Evolutionary conservation across 2,113 vertebrate genomes (phyloP).

Genomic region (Megalops atlanticus): DNA sequence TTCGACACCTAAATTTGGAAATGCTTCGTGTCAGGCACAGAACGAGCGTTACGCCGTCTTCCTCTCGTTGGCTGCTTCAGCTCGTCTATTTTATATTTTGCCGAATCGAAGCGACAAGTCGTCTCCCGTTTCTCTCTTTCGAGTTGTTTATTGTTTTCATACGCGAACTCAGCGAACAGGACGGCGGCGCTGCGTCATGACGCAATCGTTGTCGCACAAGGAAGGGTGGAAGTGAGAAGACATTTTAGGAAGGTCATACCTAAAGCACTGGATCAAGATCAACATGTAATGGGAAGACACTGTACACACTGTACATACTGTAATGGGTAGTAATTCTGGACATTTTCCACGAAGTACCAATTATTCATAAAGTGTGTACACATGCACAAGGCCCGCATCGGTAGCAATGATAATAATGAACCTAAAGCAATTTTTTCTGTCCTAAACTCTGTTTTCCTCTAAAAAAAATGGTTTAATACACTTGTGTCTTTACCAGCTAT

Average conservation of each 20-base stretch:
- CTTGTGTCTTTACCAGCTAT: no score
- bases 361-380: no score
- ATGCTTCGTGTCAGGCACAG: conserved; percentile 54
- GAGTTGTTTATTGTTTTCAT: conserved; percentile 82
- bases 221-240: conserved; percentile 38
- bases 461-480: no score
- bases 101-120: conserved; percentile 53
- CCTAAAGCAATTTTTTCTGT: no score
- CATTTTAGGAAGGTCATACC: conserved; percentile 67
- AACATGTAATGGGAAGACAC: no score
- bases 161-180: conserved; percentile 57
- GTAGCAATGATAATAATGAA: no score
- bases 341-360: no score
- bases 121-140: conserved; percentile 48
- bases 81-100: conserved; percentile 46
- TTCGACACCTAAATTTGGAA: conserved; percentile 53
- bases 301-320: no score
- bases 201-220: conserved; percentile 49
- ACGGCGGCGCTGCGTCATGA: conserved; percentile 52
- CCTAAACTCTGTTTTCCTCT: no score
- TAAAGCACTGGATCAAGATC: no score
- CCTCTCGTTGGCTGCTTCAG: conserved; percentile 20
- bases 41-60: conserved; percentile 36
- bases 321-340: no score
- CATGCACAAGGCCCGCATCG: no score